Conservation (phyloP, 2,797 vertebrate species). For the Molossus molossus region DNA sequence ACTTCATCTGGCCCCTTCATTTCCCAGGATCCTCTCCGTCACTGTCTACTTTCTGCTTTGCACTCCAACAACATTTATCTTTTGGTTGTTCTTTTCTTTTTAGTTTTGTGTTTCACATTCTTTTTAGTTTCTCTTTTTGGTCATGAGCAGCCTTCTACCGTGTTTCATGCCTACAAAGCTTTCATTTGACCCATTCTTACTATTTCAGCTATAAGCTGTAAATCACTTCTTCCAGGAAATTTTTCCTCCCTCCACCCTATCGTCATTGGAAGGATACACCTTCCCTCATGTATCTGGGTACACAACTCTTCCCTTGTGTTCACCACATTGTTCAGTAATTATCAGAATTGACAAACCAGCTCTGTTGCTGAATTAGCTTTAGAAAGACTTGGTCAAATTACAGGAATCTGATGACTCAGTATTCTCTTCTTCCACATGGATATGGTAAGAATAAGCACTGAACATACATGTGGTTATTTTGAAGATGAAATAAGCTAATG, state of each 20-base stretch:
- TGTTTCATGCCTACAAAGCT: neutral
- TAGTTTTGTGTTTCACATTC: neutral
- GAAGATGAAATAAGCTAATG: neutral
- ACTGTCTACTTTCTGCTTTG: neutral
- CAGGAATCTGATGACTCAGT: neutral
- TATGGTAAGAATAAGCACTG: neutral
- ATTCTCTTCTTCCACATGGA: neutral
- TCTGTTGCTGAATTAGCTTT: neutral
- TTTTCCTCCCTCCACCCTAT: neutral
- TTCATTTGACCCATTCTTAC: neutral
- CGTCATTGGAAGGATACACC: fast-evolving
- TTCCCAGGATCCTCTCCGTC: neutral
- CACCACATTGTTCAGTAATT: neutral
- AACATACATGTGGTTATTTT: neutral
- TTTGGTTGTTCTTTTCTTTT: neutral
- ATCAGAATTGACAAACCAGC: neutral
- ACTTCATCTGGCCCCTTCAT: neutral
- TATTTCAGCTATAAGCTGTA: neutral
- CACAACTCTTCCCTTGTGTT: neutral
- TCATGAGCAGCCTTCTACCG: neutral
- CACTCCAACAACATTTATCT: neutral
- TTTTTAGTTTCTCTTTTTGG: neutral
- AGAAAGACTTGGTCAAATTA: neutral
- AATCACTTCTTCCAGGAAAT: neutral
- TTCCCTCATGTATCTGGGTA: neutral